phyloP scores from a whole-genome alignment of 2,113 vertebrate genomes.

The Amphilophus citrinellus region DNA sequence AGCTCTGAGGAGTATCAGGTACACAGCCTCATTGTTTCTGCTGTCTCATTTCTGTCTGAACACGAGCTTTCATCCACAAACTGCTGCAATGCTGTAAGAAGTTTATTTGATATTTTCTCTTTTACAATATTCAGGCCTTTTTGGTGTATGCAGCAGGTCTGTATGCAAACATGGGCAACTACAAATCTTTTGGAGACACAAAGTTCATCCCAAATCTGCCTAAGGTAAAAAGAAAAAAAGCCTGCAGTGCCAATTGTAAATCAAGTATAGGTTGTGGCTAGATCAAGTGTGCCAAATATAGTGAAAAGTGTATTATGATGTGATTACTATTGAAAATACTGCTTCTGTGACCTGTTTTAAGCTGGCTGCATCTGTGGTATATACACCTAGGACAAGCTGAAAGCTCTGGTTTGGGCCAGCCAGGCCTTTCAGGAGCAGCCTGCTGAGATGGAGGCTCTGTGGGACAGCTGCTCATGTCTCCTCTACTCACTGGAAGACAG shows the following conservation, averaged over 20 bases:
- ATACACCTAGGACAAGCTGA: conserved; percentile 86
- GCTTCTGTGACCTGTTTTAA: neutral
- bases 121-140: conserved; percentile 81
- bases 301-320: neutral
- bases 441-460: conserved; percentile 81
- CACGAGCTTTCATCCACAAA: neutral
- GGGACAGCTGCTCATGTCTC: conserved; percentile 83
- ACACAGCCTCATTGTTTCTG: neutral
- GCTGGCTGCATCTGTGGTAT: neutral
- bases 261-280: neutral
- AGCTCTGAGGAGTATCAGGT: conserved; percentile 90
- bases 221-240: conserved; percentile 80
- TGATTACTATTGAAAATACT: neutral
- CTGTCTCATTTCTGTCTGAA: neutral
- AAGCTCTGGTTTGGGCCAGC: conserved; percentile 85
- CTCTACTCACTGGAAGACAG: conserved; percentile 88
- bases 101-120: neutral
- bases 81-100: neutral
- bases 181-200: conserved; percentile 94
- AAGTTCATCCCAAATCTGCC: conserved; percentile 92
- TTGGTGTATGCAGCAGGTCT: conserved; percentile 91
- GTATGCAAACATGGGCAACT: conserved; percentile 96
- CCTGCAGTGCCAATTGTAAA: neutral
- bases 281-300: neutral
- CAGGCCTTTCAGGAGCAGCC: conserved; percentile 84